Base-by-base conservation (phyloP, 2,113 vertebrate species). In the Thunnus maccoyii region DNA sequence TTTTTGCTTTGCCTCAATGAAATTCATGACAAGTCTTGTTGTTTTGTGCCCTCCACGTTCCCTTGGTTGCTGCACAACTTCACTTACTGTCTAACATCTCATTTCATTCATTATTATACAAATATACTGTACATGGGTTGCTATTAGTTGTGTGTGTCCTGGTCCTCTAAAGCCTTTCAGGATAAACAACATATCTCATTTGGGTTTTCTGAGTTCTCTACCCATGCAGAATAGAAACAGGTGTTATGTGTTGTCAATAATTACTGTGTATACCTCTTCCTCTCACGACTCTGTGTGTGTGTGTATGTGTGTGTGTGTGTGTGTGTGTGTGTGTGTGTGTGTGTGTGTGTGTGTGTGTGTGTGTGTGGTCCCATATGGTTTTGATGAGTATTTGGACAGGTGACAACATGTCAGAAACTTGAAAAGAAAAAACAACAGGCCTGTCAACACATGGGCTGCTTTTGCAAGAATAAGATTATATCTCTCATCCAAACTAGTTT, bases 171-270 rank as follows among this genome's bases (percentile, higher is more conserved):
- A 56, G 18, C 57, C 46, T 88, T 73, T 82, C 55, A 72, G 60
- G 62, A 82, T 66, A 55, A 85, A 83, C 62, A 82, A 58, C 66
- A 71, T 44, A 60, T 80, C 32, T 67, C 61, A 66, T 84, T 74
- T 80, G 72, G 73, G 56, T 78, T 88, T 84, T 73, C 27, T 54
- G 52, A 81, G 72, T 72, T 76, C 80, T 86, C 63, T 75, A 89
- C 17, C 80, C 85, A 88, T 83, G 89, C 64, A 64, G 83, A 89
- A 86, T 88, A 82, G 68, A 87, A 91, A 88, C 90, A 92, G 86
- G 90, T 91, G 91, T 88, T 89, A 79, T 58, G 51, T 89, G 72
- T 79, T 90, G 86, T 85, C 73, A 92, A 73, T 89, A 85, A 83
- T 91, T 89, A 90, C 73, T 58, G 48, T 83, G 78, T 69, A 73